Percentiles rank a stretch among this genome's conserved stretches.
Evolutionary conservation across 2,797 vertebrate species (phyloP).

Genomic region (Falco cherrug): DNA sequence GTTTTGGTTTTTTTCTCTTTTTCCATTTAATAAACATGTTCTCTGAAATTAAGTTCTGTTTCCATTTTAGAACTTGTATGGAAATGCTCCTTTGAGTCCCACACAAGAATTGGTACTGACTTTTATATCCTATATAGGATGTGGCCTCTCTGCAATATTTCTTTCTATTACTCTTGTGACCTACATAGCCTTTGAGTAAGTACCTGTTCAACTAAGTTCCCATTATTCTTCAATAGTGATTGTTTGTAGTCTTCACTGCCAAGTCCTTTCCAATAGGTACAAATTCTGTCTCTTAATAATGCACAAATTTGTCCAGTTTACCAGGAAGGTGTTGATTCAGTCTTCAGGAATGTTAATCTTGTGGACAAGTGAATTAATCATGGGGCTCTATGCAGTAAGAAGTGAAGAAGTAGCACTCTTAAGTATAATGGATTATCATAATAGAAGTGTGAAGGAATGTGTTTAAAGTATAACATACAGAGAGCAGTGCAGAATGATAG

Average conservation of each 20-base stretch:
- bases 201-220: constrained; percentile 40
- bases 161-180: constrained; percentile 92
- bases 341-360: background rate
- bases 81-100: constrained; percentile 57
- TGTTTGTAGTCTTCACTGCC: background rate
- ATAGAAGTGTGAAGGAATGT: background rate
- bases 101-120: constrained; percentile 83
- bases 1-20: fast-evolving
- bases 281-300: background rate
- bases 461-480: background rate
- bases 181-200: constrained; percentile 94
- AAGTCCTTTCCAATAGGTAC: background rate
- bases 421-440: background rate
- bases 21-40: background rate
- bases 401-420: background rate
- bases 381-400: background rate
- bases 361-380: background rate
- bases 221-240: background rate
- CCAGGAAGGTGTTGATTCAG: background rate
- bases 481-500: background rate
- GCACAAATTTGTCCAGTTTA: background rate
- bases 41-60: constrained; percentile 45
- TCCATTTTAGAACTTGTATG: constrained; percentile 83
- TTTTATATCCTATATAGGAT: constrained; percentile 93
- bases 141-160: constrained; percentile 91